Conservation (phyloP, 2,113 vertebrate genomes). For the Entomyzon cyanotis region DNA sequence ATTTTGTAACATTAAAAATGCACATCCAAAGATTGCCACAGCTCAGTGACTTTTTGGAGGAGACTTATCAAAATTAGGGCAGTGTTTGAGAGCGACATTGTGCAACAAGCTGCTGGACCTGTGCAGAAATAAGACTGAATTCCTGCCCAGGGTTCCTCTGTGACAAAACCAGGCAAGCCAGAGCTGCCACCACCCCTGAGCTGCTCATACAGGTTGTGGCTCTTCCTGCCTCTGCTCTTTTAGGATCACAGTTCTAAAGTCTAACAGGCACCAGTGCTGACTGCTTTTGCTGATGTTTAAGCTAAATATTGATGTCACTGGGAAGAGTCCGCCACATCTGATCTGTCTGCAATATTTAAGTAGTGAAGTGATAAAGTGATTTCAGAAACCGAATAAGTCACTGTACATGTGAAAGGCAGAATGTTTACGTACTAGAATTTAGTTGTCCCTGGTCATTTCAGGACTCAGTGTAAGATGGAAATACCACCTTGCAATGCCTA, state of each 20-base stretch:
- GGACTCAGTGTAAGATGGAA: neutral
- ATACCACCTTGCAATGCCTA: neutral
- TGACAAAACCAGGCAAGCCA: neutral
- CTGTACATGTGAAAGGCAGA: accelerated
- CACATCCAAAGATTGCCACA: neutral
- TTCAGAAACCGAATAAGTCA: neutral
- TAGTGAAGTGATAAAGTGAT: neutral
- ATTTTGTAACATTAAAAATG: neutral
- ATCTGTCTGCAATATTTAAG: neutral
- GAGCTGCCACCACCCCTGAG: accelerated
- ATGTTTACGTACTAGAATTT: neutral
- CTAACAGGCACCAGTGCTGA: neutral
- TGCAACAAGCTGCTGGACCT: neutral
- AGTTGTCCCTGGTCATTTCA: neutral
- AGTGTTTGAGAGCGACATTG: neutral
- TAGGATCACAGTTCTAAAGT: neutral
- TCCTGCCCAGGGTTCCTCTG: neutral
- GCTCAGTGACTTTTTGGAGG: neutral
- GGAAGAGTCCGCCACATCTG: neutral
- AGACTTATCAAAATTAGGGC: neutral
- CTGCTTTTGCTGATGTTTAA: neutral
- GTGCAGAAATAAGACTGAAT: neutral
- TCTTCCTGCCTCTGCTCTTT: accelerated
- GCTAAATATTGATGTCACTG: neutral
- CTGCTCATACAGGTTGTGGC: neutral